A percentile compares a stretch with the other conserved stretches of the same genome.
These are phyloP conservation scores for Rhagium mordax DNA, from an alignment of 2,888 invertebrate genomes.

Conservation along the genomic window DNA sequence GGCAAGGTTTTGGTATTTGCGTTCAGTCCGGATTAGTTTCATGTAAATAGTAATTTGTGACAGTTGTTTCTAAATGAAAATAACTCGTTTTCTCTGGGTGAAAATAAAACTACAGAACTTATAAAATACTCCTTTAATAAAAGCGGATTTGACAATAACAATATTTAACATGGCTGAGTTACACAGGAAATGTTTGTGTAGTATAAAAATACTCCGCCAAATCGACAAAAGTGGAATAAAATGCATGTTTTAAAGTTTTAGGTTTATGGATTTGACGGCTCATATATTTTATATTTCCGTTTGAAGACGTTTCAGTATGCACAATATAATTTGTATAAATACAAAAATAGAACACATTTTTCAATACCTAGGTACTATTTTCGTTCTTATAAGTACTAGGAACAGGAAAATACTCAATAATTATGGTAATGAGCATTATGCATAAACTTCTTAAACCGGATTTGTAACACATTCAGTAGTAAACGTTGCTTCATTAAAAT, in stretches of 20 bases:
- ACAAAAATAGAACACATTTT: too few relatives aligned
- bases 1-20: too few relatives aligned
- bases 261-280: neutral
- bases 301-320: neutral
- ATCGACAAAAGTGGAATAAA: neutral
- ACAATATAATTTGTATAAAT: neutral
- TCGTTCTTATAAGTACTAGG: neutral
- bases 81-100: too few relatives aligned
- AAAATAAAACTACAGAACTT: neutral
- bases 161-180: neutral
- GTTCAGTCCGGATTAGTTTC: too few relatives aligned
- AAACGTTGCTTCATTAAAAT: neutral
- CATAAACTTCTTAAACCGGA: neutral
- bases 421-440: neutral
- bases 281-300: neutral
- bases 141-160: neutral
- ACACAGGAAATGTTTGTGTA: neutral
- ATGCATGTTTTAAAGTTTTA: neutral
- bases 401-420: neutral
- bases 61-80: too few relatives aligned
- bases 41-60: too few relatives aligned
- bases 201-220: neutral
- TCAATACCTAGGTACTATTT: too few relatives aligned
- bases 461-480: neutral
- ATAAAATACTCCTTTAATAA: neutral